A percentile compares a stretch with the other conserved stretches of the same genome.
These are phyloP conservation scores for Drosophila mettleri DNA, from an alignment of 2,888 invertebrate species.

Conservation along the genomic window DNA sequence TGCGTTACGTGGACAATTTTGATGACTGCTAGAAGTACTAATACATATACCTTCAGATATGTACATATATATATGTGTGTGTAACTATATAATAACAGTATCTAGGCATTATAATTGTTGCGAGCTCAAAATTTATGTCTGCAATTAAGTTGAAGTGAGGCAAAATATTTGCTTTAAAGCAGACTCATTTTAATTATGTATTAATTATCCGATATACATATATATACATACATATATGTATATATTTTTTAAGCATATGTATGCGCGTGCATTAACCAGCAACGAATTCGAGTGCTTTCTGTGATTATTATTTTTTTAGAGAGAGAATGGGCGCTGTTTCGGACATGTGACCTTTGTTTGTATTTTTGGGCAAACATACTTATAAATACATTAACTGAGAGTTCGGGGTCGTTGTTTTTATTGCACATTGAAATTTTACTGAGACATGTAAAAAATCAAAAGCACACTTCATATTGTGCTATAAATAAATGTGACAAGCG, in stretches of 20 bases:
- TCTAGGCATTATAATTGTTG: conserved; percentile 23
- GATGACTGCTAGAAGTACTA: conserved; percentile 30
- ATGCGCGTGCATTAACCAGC: conserved; percentile 13
- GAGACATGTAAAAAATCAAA: conserved; percentile 8
- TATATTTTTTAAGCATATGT: not conserved
- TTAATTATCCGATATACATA: conserved; percentile 1
- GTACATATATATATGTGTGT: not conserved
- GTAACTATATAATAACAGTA: conserved; percentile 8
- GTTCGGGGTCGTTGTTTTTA: conserved; percentile 18
- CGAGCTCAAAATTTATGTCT: conserved; percentile 42
- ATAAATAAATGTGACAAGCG: conserved; percentile 5
- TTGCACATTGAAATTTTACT: conserved; percentile 1
- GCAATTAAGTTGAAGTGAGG: conserved; percentile 37
- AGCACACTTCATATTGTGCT: not conserved
- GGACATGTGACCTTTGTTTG: conserved; percentile 19
- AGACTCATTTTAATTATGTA: conserved; percentile 40
- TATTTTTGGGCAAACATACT: conserved; percentile 5
- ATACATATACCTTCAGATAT: not conserved
- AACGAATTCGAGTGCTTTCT: conserved; percentile 9
- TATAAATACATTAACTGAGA: not conserved
- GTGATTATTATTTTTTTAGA: conserved; percentile 2
- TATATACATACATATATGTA: not conserved
- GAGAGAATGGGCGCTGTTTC: conserved; percentile 13
- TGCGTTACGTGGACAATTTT: conserved; percentile 30
- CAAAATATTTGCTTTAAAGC: conserved; percentile 34